These are phyloP conservation scores for Catalaphyllia jardinei DNA, from an alignment of 64 coral and sea anemone species.

Conservation along the genomic window DNA sequence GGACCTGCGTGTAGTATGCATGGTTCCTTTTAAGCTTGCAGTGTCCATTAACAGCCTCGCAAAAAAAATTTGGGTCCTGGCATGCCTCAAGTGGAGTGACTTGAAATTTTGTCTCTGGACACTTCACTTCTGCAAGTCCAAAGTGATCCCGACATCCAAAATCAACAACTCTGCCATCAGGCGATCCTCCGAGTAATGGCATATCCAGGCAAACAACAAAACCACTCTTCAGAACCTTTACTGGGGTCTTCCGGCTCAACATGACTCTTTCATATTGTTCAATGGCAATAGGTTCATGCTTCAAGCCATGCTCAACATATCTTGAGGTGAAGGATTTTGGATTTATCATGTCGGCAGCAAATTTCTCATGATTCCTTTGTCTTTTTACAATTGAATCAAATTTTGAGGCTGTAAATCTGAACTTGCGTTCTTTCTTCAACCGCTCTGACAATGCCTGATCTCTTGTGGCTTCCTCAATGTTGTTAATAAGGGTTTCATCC, in stretches of 20 bases:
- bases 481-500: too few species aligned
- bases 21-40: constrained; percentile 38
- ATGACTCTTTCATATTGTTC: constrained; percentile 41
- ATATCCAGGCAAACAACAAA: constrained; percentile 33
- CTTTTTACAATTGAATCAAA: too few species aligned
- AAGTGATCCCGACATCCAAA: constrained; percentile 27
- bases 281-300: constrained; percentile 35
- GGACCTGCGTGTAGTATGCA: constrained; percentile 36
- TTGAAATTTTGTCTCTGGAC: constrained; percentile 34
- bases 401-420: too few species aligned
- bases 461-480: too few species aligned
- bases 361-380: too few species aligned
- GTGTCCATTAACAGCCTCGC: constrained; percentile 28
- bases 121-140: constrained; percentile 47
- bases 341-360: too few species aligned
- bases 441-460: too few species aligned
- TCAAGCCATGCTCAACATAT: constrained; percentile 48
- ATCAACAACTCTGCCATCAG: constrained; percentile 54
- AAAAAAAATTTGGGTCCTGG: constrained; percentile 10
- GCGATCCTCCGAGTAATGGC: not conserved
- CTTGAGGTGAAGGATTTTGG: not conserved
- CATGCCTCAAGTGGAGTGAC: constrained; percentile 45
- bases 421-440: too few species aligned
- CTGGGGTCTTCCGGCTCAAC: constrained; percentile 1
- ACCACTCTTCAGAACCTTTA: constrained; percentile 23